Conservation (phyloP, 1,140 invertebrate genomes). For the Lepidurus arcticus region DNA sequence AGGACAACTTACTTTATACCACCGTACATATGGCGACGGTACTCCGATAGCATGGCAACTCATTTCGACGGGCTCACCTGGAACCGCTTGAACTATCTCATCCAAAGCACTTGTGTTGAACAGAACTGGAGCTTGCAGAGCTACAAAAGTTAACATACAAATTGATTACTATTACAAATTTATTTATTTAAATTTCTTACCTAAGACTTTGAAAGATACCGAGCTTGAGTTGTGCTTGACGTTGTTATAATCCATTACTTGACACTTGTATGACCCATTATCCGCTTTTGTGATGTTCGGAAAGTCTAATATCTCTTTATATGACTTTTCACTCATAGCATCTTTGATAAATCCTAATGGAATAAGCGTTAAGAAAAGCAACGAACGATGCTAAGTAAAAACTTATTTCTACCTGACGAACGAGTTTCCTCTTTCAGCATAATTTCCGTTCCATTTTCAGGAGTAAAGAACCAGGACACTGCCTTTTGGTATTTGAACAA, state of each 20-base stretch:
- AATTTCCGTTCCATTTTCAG: background rate
- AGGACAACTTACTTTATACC: slow-evolving; percentile 41
- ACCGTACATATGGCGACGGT: slow-evolving; percentile 41
- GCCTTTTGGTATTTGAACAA: background rate
- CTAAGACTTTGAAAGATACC: background rate
- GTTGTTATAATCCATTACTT: background rate
- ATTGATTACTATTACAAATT: too few relatives aligned
- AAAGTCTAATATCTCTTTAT: slow-evolving; percentile 23
- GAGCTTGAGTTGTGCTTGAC: slow-evolving; percentile 12
- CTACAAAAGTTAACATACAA: background rate
- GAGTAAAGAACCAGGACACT: background rate
- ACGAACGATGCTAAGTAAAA: background rate
- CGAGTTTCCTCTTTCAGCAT: background rate
- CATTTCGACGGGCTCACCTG: slow-evolving; percentile 23
- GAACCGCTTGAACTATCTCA: slow-evolving; percentile 28
- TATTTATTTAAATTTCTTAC: too few relatives aligned
- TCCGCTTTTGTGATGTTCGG: background rate
- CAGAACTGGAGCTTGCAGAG: background rate
- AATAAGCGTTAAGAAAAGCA: background rate
- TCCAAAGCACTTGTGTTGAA: background rate
- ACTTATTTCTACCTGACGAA: background rate
- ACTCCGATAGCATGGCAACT: slow-evolving; percentile 40
- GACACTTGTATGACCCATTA: slow-evolving; percentile 27
- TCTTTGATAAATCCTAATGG: background rate
- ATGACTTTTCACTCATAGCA: background rate